Conservation (phyloP, 2,113 vertebrate genomes). For the Ictidomys tridecemlineatus region DNA sequence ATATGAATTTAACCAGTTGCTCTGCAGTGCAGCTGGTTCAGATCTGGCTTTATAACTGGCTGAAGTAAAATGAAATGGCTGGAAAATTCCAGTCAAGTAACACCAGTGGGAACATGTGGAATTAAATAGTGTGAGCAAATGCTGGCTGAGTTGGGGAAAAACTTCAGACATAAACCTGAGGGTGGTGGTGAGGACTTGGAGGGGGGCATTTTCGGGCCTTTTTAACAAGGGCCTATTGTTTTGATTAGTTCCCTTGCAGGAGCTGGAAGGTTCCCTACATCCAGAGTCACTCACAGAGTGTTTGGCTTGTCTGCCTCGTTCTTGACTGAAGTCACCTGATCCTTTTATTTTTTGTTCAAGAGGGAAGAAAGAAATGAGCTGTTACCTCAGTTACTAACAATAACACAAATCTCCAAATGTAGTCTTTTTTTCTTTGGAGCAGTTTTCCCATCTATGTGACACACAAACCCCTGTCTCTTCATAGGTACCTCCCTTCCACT, state of each 20-base stretch:
- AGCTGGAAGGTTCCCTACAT: constrained; percentile 2
- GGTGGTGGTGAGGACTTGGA: background rate
- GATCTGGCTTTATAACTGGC: constrained; percentile 78
- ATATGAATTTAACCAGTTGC: constrained; percentile 72
- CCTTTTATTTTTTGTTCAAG: constrained; percentile 1
- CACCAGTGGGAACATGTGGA: constrained; percentile 71
- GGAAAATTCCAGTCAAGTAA: constrained; percentile 82
- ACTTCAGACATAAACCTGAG: constrained; percentile 57
- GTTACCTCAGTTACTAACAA: constrained; percentile 40
- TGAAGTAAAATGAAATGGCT: constrained; percentile 74
- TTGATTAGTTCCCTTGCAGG: constrained; percentile 52
- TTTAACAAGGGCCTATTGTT: constrained; percentile 73
- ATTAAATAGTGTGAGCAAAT: constrained; percentile 75
- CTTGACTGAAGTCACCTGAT: constrained; percentile 56
- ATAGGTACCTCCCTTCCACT: background rate
- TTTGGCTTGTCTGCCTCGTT: constrained; percentile 47
- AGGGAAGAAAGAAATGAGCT: constrained; percentile 11
- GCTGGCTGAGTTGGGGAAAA: constrained; percentile 28
- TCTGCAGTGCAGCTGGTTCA: constrained; percentile 70
- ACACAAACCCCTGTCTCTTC: background rate
- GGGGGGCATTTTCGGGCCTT: constrained; percentile 52
- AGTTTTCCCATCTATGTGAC: background rate
- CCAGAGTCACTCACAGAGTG: background rate
- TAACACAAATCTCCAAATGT: constrained; percentile 1
- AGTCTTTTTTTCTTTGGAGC: background rate